These are phyloP conservation scores for Steinernema scapterisci DNA, from an alignment of 2,888 invertebrate genomes.

Conservation along the genomic window DNA sequence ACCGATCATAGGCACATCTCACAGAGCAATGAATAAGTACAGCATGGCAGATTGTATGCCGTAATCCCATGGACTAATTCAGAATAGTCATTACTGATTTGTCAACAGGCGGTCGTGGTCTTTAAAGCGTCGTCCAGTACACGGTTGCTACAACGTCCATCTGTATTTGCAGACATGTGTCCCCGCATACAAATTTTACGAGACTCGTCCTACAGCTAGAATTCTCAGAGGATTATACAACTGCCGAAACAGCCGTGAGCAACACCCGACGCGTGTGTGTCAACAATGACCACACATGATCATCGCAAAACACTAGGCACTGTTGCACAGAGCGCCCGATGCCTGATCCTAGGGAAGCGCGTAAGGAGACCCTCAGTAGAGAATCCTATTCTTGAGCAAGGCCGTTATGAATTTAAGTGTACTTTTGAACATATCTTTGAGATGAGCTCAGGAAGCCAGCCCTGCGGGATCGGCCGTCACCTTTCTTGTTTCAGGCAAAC, in stretches of 20 bases:
- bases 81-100: too few relatives aligned
- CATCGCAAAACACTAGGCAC: too few relatives aligned
- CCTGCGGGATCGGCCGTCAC: too few relatives aligned
- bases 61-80: too few relatives aligned
- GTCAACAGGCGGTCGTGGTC: too few relatives aligned
- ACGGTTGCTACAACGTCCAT: not conserved
- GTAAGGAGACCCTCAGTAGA: too few relatives aligned
- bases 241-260: slow-evolving; percentile 9
- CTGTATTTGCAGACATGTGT: slow-evolving; percentile 9
- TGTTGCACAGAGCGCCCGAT: too few relatives aligned
- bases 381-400: not conserved
- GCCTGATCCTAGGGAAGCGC: too few relatives aligned
- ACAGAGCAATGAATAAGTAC: too few relatives aligned
- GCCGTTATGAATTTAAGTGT: not conserved
- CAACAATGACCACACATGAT: slow-evolving; percentile 3
- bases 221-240: slow-evolving; percentile 1
- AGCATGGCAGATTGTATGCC: too few relatives aligned
- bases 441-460: not conserved
- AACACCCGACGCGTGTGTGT: not conserved
- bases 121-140: not conserved
- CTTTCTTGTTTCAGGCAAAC: too few relatives aligned
- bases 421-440: not conserved
- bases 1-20: too few relatives aligned
- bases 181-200: slow-evolving; percentile 16
- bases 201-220: not conserved